Conservation (phyloP, 1,140 invertebrate genomes). For the Acromyrmex echinatior region DNA sequence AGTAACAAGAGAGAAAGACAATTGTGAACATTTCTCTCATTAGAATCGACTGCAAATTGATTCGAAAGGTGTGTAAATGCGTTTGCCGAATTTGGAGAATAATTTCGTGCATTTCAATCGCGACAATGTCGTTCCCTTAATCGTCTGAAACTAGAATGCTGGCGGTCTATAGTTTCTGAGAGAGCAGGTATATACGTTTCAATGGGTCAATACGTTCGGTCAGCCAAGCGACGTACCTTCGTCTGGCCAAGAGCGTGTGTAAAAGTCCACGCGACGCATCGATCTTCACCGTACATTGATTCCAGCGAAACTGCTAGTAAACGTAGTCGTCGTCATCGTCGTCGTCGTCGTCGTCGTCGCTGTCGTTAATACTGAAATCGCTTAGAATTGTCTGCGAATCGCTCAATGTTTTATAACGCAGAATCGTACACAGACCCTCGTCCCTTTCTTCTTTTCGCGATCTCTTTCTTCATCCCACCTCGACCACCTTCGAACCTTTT, state of each 20-base stretch:
- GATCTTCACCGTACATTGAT: constrained; percentile 16
- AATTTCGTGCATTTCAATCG: neutral
- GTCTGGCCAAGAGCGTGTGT: neutral
- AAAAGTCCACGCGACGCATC: constrained; percentile 42
- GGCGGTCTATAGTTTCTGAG: neutral
- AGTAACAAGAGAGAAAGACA: neutral
- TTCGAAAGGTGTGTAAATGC: neutral
- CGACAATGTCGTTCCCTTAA: constrained; percentile 12
- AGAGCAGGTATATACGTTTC: constrained; percentile 11
- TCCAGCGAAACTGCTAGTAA: constrained; percentile 4
- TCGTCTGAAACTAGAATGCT: neutral
- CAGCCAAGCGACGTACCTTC: neutral
- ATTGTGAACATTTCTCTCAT: neutral
- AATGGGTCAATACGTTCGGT: constrained; percentile 51
- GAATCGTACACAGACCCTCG: neutral
- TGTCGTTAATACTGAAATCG: neutral
- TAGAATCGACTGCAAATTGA: neutral
- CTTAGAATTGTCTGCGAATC: neutral
- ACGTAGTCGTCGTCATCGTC: neutral
- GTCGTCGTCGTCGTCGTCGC: neutral
- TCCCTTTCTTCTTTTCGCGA: neutral
- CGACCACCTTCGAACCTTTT: neutral
- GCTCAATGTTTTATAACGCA: neutral
- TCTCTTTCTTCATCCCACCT: neutral
- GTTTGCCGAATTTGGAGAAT: constrained; percentile 1